phyloP scores from a whole-genome alignment of 2,888 invertebrate genomes.

The Agrenia bidenticulata region DNA sequence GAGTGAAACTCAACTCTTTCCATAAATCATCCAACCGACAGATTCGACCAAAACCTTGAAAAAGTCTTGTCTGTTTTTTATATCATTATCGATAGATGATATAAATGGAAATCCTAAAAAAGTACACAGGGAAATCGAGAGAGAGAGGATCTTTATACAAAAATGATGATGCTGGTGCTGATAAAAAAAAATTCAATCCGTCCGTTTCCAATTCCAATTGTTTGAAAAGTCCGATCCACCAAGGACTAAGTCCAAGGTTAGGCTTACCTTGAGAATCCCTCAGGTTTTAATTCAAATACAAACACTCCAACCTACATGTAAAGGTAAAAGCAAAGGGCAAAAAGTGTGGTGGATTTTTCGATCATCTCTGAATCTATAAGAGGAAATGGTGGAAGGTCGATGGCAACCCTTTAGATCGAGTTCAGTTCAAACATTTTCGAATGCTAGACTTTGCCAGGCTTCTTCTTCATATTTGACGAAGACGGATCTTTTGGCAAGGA shows the following conservation, averaged over 20 bases:
- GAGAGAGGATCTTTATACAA: no score
- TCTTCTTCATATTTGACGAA: no score
- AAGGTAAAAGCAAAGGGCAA: no score
- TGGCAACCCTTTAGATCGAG: no score
- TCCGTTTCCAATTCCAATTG: slow-evolving; percentile 15
- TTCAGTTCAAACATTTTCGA: no score
- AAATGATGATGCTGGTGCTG: no score
- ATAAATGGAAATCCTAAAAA: background rate
- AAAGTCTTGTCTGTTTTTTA: background rate
- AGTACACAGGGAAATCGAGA: background rate
- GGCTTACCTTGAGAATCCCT: background rate
- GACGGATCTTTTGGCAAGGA: background rate
- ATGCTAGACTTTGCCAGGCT: no score
- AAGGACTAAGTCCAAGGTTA: background rate
- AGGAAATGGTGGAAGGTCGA: no score
- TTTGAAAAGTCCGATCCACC: background rate
- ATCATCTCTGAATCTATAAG: no score
- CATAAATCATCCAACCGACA: slow-evolving; percentile 43
- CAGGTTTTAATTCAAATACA: no score
- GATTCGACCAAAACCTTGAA: slow-evolving; percentile 4
- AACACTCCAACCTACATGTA: no score
- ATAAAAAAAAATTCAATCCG: background rate
- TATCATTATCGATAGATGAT: background rate
- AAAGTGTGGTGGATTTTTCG: no score
- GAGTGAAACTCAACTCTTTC: slow-evolving; percentile 40